A percentile compares a stretch with the other conserved stretches of the same genome.
phyloP scores from a whole-genome alignment of 2,797 vertebrate genomes.

The Arctocebus calabarensis region DNA sequence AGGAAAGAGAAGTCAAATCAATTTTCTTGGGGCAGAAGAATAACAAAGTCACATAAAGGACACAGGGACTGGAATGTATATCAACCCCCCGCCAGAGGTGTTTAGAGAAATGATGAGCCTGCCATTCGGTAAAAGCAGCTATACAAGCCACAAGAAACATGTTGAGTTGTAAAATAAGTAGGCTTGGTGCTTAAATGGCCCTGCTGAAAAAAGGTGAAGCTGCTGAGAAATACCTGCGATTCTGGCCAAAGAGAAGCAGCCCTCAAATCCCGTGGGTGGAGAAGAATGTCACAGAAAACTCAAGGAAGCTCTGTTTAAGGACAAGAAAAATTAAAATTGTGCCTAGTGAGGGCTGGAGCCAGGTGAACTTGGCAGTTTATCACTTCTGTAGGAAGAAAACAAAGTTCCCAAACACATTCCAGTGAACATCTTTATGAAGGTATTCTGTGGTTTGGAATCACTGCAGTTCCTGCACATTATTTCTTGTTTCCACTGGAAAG shows the following conservation, averaged over 20 bases:
- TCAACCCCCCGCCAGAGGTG: background rate
- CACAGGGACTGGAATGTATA: background rate
- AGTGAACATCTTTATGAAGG: slow-evolving; percentile 7
- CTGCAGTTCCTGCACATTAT: background rate
- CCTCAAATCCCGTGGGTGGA: background rate
- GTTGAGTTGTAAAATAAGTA: background rate
- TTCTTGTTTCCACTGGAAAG: slow-evolving; percentile 31
- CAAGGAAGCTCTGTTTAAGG: background rate
- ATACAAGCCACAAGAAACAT: background rate
- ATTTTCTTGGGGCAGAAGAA: background rate
- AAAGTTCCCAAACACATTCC: background rate
- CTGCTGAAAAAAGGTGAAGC: background rate
- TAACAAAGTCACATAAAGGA: background rate
- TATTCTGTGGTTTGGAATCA: slow-evolving; percentile 42
- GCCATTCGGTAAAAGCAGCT: background rate
- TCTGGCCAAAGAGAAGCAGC: background rate
- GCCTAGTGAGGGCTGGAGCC: background rate
- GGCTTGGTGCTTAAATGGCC: background rate
- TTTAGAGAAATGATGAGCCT: background rate
- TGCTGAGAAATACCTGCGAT: background rate
- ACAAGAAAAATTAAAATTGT: slow-evolving; percentile 43
- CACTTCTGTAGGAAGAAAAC: background rate
- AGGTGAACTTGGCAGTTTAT: slow-evolving; percentile 29
- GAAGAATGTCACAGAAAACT: background rate
- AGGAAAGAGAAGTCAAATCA: background rate